These are phyloP conservation scores for Polyodon spathula DNA, from an alignment of 2,113 vertebrate species.

Conservation along the genomic window DNA sequence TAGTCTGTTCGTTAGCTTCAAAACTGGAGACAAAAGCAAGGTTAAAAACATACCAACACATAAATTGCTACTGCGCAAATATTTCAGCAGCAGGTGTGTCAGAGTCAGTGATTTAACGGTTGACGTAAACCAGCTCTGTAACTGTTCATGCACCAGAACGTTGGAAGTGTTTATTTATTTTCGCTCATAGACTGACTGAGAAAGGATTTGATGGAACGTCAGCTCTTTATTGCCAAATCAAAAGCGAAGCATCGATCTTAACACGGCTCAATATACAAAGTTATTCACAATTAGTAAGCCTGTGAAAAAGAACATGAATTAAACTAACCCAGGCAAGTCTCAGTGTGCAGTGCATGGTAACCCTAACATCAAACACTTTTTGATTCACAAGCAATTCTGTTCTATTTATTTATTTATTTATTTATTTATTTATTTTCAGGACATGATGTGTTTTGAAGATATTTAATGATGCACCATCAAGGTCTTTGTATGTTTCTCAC, in stretches of 20 bases:
- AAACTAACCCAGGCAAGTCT: slow-evolving; percentile 21
- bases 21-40: neutral
- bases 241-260: slow-evolving; percentile 16
- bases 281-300: slow-evolving; percentile 26
- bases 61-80: neutral
- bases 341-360: slow-evolving; percentile 21
- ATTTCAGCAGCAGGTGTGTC: neutral
- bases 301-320: slow-evolving; percentile 28
- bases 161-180: no score
- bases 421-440: slow-evolving; percentile 2
- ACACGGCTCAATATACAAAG: slow-evolving; percentile 25
- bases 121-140: no score
- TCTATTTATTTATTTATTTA: no score
- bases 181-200: neutral
- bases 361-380: slow-evolving; percentile 22
- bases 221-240: neutral
- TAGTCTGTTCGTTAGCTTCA: slow-evolving; percentile 7
- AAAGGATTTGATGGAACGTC: neutral
- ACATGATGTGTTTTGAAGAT: neutral
- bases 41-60: neutral
- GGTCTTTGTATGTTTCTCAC: slow-evolving; percentile 23
- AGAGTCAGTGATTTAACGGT: no score
- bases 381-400: slow-evolving; percentile 26
- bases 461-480: slow-evolving; percentile 25
- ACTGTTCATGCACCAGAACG: no score